phyloP scores from a whole-genome alignment of 1,140 invertebrate genomes.

The Tenebrio molitor region DNA sequence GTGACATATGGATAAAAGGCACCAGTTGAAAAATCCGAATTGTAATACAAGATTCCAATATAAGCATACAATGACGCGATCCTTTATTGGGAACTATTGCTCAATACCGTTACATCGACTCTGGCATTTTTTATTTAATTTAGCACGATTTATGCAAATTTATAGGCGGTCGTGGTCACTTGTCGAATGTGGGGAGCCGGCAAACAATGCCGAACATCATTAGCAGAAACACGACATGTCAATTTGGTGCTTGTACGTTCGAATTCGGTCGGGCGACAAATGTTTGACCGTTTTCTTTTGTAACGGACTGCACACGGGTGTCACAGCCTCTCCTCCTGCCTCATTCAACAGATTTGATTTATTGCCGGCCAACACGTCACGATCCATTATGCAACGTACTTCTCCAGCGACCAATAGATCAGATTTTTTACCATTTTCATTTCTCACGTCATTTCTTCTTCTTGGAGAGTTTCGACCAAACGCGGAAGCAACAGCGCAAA shows the following conservation, averaged over 20 bases:
- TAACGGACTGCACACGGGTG: background rate
- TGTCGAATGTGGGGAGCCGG: constrained; percentile 38
- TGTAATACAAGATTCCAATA: constrained; percentile 54
- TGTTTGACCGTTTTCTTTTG: constrained; percentile 2
- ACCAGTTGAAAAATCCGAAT: constrained; percentile 43
- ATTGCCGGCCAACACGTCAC: background rate
- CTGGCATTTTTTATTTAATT: constrained; percentile 42
- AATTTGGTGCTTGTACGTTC: constrained; percentile 36
- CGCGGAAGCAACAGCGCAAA: constrained; percentile 13
- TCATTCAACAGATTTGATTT: background rate
- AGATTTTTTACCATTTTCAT: no score
- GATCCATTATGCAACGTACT: constrained; percentile 18
- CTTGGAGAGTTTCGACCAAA: no score
- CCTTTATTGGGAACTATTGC: constrained; percentile 49
- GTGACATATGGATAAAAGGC: constrained; percentile 38
- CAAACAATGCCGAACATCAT: constrained; percentile 42
- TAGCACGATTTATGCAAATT: constrained; percentile 54
- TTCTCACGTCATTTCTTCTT: no score
- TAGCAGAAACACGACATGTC: constrained; percentile 41
- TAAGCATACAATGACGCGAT: constrained; percentile 52
- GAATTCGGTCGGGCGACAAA: constrained; percentile 19
- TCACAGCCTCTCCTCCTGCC: background rate
- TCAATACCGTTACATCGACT: constrained; percentile 46
- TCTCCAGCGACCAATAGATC: constrained; percentile 23
- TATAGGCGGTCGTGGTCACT: constrained; percentile 47